Evolutionary conservation across 2,113 vertebrate species (phyloP).

Genomic region (Delphinapterus leucas): DNA sequence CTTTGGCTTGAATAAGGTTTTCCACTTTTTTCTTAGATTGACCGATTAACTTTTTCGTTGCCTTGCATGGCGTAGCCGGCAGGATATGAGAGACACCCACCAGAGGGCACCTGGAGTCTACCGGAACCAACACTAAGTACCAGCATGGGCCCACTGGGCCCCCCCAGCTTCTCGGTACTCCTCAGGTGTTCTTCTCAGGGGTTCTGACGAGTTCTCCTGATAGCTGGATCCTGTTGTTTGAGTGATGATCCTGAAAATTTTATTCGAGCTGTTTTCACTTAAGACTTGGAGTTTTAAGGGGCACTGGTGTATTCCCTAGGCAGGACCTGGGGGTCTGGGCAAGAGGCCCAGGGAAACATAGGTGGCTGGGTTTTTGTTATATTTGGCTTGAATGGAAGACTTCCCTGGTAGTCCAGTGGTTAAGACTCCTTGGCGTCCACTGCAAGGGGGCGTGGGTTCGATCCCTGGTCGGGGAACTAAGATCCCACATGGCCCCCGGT

Average conservation of each 20-base stretch:
- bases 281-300: not conserved
- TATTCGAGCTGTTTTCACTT: not conserved
- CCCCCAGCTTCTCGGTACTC: not conserved
- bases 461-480: too few relatives aligned
- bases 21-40: not conserved
- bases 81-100: not conserved
- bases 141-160: not conserved
- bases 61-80: not conserved
- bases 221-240: not conserved
- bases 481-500: too few relatives aligned
- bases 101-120: not conserved
- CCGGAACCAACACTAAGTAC: not conserved
- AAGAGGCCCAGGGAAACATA: not conserved
- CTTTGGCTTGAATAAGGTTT: not conserved
- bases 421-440: too few relatives aligned
- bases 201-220: not conserved
- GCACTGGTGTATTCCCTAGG: not conserved
- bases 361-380: not conserved
- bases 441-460: too few relatives aligned
- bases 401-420: too few relatives aligned
- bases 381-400: not conserved
- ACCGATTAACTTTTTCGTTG: not conserved
- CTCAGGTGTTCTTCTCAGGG: not conserved
- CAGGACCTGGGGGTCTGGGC: not conserved
- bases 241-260: not conserved